These are phyloP conservation scores for Acrocephalus scirpaceus DNA, from an alignment of 2,797 vertebrate genomes.

Conservation along the genomic window DNA sequence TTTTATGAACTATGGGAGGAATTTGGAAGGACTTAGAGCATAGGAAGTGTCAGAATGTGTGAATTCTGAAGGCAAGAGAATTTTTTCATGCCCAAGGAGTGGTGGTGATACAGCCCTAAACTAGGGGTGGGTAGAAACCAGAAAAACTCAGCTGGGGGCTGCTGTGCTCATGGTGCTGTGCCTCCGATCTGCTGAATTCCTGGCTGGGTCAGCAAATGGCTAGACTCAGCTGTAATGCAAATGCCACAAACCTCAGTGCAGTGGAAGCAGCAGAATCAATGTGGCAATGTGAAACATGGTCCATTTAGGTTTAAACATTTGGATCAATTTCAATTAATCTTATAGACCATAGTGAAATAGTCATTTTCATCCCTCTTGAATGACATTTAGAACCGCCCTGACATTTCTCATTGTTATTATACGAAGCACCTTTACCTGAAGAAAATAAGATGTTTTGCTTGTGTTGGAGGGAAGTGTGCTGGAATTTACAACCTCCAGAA, in stretches of 20 bases:
- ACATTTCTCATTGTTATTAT: neutral
- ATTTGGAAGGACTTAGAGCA: neutral
- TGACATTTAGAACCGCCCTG: neutral
- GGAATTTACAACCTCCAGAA: neutral
- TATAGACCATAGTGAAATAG: neutral
- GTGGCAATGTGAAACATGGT: neutral
- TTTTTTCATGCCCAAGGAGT: neutral
- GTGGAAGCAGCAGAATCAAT: neutral
- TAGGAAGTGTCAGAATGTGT: neutral
- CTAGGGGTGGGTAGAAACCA: neutral
- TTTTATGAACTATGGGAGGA: neutral
- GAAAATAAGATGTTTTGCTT: neutral
- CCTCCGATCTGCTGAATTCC: neutral
- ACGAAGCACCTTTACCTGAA: neutral
- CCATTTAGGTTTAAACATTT: slow-evolving; percentile 1
- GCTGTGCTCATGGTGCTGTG: neutral
- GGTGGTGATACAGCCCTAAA: neutral
- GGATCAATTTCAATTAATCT: slow-evolving; percentile 21
- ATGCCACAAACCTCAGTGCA: neutral
- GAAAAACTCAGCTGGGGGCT: neutral
- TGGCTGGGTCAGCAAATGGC: neutral
- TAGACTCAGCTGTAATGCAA: neutral
- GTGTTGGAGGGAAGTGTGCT: neutral
- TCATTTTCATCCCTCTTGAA: neutral
- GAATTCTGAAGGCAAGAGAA: neutral